Evolutionary conservation across 1,140 invertebrate species (phyloP).

Genomic region (Heliconius eleuchia): DNA sequence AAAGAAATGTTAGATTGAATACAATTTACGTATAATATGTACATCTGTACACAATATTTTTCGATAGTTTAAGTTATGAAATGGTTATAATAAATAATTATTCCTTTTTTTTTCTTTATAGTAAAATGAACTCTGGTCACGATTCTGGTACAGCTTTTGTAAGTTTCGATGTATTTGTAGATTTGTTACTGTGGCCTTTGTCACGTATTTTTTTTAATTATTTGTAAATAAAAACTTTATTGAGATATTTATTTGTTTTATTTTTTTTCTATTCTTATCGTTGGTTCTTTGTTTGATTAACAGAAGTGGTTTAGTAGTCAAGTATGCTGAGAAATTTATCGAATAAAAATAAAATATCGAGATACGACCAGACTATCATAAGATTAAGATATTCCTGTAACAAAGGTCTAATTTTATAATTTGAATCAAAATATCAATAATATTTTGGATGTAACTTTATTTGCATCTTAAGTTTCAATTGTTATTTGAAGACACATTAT

Average conservation of each 20-base stretch:
- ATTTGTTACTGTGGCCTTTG: slow-evolving; percentile 69
- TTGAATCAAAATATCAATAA: too few relatives aligned
- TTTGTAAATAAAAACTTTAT: slow-evolving; percentile 77
- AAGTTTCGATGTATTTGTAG: slow-evolving; percentile 53
- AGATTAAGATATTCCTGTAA: too few relatives aligned
- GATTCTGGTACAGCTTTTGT: slow-evolving; percentile 44
- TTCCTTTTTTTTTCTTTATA: slow-evolving; percentile 30
- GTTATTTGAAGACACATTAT: too few relatives aligned
- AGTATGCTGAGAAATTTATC: neutral
- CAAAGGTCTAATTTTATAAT: too few relatives aligned
- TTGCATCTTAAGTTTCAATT: too few relatives aligned
- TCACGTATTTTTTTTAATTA: slow-evolving; percentile 76
- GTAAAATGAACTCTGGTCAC: slow-evolving; percentile 39
- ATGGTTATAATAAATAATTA: slow-evolving; percentile 22
- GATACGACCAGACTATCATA: too few relatives aligned
- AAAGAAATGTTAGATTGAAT: slow-evolving; percentile 41
- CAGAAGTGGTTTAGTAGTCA: neutral
- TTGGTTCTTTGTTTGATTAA: too few relatives aligned
- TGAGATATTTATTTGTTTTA: slow-evolving; percentile 52
- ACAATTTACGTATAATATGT: slow-evolving; percentile 34
- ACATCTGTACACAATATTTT: slow-evolving; percentile 38
- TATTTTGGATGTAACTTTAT: too few relatives aligned
- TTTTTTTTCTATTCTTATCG: neutral
- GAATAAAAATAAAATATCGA: neutral
- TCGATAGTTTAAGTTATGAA: slow-evolving; percentile 31